Base-by-base conservation (phyloP, 2,888 invertebrate genomes). In the Zaprionus obscuricornis region DNA sequence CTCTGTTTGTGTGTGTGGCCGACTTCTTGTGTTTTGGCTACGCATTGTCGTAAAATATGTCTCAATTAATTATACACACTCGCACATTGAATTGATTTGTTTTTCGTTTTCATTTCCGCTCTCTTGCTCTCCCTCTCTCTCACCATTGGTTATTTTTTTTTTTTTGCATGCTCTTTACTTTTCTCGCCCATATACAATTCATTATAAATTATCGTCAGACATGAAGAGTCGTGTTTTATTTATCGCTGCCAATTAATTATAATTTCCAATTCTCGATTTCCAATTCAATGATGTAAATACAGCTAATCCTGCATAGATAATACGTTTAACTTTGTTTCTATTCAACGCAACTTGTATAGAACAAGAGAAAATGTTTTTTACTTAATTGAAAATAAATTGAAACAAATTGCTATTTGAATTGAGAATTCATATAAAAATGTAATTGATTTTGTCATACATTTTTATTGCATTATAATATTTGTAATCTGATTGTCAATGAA, bases 51-150 rank as follows among this genome's bases (percentile, higher is more conserved):
- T 63, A 73, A 71, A 64, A 77, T 81, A 74, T 77, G 56, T 66
- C 82, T 77, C 62, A 73, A 85, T 85, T 85, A 79, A 73, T 68
- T 75, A 85, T 68, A n/a, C n/a, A n/a, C n/a, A n/a, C n/a, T n/a
- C n/a, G n/a, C n/a, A n/a, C 34, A 40, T 27, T 34, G 14, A 8
- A 18, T 17, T 3, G 14, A n/a, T 33, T 39, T 27, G 16, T 17
- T 20, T 39, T n/a, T n/a, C n/a, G n/a, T n/a, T 57, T 40, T 6
- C 46, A 3, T 18, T 18, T 18, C 42, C 10, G 24, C n/a, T 2
- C 22, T n/a, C 16, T 2, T 22, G 20, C 40, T 27, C 29, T 17
- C 37, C 27, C n/a, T 14, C 7, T 7, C n/a, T 3, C 2, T n/a
- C 16, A 4, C 20, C 7, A n/a, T n/a, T n/a, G n/a, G n/a, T n/a